Conservation (phyloP, 2,797 vertebrate species). For the Avahi laniger region DNA sequence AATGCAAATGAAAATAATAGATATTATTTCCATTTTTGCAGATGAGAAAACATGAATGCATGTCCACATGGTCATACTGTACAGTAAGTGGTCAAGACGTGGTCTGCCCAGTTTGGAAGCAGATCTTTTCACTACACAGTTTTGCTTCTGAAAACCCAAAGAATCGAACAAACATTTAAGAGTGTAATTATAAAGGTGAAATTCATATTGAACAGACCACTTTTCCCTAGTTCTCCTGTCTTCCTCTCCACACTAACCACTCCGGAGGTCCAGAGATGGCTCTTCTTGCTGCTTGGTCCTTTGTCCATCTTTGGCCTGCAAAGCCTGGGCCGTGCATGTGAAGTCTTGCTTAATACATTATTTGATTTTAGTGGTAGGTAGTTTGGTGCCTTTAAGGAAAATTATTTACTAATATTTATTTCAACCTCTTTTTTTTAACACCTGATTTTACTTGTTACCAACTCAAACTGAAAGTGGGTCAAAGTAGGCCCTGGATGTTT, state of each 20-base stretch:
- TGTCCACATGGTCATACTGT: neutral
- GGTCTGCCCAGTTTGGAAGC: no score
- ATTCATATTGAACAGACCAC: neutral
- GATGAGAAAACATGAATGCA: neutral
- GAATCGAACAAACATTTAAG: neutral
- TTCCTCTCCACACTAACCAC: neutral
- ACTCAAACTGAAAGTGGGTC: neutral
- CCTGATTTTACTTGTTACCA: neutral
- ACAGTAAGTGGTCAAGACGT: neutral
- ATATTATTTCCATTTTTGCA: neutral
- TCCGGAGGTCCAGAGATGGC: neutral
- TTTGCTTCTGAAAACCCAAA: neutral
- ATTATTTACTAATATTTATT: neutral
- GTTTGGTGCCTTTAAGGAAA: neutral
- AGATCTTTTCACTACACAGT: neutral
- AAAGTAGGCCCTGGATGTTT: neutral
- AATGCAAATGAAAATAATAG: neutral
- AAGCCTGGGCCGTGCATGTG: neutral
- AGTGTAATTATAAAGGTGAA: neutral
- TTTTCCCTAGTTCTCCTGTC: neutral
- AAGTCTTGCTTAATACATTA: neutral
- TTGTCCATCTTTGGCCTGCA: neutral
- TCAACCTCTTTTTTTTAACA: neutral
- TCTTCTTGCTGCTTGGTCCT: neutral
- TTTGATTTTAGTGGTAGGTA: neutral